Base-by-base conservation (phyloP, 2,888 invertebrate species). In the Neria commutata region DNA sequence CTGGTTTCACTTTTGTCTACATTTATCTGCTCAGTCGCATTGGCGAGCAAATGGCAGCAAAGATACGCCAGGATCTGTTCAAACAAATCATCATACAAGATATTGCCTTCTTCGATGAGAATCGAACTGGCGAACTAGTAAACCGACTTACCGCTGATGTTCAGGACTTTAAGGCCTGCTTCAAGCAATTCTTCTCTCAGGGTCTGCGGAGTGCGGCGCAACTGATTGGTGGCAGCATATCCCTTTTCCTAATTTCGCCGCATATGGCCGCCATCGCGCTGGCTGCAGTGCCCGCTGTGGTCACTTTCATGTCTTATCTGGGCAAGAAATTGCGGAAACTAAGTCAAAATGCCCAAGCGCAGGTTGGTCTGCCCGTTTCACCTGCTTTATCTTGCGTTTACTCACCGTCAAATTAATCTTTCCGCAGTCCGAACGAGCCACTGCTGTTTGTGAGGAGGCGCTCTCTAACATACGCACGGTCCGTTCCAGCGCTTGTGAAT, bases 121-220 rank as follows among this genome's bases (percentile, higher is more conserved):
- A 94, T 77, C 88, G 94, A 72, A 95, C 95, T 0, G 97, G 97
- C 0, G 97, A 97, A 81, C 86, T 98, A 46, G 88, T 96, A 8
- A 95, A 94, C 79, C 89, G 95, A 70, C 83, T 98, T 63, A 96
- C 96, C 24, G 88, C 91, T 47, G 98, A 98, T 83, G 90, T 98
- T 8, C 97, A 98, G 79, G 97, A 98, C 75, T 98, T 98, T 79
- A 98, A 98, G 83, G 95, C 96, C 70, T 91, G 94, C 1, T 98
- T 98, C 77, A 98, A 98, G 79, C 89, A 92, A 73, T 91, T 92
- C 23, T 89, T 98, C 47, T 93, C 97, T 1, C 96, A 96, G 72
- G 98, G 98, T 1, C 81, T 98, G 26, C 85, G 95, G 58, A 94
- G 95, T 48, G 81, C 86, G 3, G 91, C 96, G 0, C 97, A 97